Conservation (phyloP, 1,140 invertebrate species). For the Venturia canescens region DNA sequence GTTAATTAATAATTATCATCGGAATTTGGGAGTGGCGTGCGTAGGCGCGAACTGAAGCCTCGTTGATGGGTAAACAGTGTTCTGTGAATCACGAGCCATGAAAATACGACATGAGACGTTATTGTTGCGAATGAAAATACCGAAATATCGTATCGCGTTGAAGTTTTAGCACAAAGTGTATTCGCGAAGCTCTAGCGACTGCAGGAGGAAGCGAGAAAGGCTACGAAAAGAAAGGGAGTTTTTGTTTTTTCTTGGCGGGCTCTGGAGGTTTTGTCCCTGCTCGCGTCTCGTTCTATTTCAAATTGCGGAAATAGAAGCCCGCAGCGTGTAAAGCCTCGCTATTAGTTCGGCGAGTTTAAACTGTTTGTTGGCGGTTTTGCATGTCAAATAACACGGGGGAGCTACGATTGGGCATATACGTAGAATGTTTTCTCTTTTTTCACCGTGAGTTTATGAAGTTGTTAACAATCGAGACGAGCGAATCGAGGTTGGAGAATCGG, state of each 20-base stretch:
- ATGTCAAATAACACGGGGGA: neutral
- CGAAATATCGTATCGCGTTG: too few relatives aligned
- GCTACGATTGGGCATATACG: neutral
- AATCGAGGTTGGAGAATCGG: neutral
- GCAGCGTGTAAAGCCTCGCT: neutral
- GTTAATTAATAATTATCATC: slow-evolving; percentile 57
- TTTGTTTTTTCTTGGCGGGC: neutral
- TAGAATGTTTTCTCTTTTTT: neutral
- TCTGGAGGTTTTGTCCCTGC: neutral
- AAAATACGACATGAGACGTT: too few relatives aligned
- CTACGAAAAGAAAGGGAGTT: slow-evolving; percentile 3
- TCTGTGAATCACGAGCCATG: neutral
- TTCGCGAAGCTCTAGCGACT: neutral
- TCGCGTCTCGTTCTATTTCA: neutral
- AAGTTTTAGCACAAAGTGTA: neutral
- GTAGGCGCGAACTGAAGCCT: neutral
- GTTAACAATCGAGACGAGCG: neutral
- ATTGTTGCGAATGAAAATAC: too few relatives aligned
- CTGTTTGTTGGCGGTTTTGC: slow-evolving; percentile 15
- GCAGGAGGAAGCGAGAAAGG: neutral
- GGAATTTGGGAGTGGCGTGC: slow-evolving; percentile 41
- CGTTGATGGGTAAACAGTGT: slow-evolving; percentile 17
- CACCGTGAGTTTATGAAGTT: slow-evolving; percentile 23
- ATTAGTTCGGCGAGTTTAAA: neutral
- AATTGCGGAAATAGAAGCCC: slow-evolving; percentile 31